These are phyloP conservation scores for Wasmannia auropunctata DNA, from an alignment of 1,140 invertebrate genomes.

Conservation along the genomic window DNA sequence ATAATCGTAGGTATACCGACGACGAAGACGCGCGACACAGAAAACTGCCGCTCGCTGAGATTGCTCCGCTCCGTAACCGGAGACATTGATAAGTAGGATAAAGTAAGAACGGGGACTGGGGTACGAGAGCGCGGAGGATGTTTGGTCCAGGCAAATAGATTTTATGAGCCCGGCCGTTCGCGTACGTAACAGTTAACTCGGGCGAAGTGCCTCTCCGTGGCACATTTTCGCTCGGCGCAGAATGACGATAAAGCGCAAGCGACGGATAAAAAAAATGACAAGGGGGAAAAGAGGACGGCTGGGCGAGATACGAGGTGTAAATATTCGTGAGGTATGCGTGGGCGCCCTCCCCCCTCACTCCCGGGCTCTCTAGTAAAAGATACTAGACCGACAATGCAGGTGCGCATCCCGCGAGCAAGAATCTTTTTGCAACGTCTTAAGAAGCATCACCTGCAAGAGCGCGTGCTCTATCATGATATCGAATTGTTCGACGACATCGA, in stretches of 20 bases:
- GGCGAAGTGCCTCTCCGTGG: conserved; percentile 4
- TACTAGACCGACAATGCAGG: conserved; percentile 4
- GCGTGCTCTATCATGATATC: conserved; percentile 24
- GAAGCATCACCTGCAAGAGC: not conserved
- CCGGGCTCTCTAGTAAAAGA: not conserved
- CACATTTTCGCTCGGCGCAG: conserved; percentile 32
- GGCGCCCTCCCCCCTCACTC: too few species aligned
- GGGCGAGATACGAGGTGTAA: not conserved
- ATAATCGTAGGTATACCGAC: not conserved
- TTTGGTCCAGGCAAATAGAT: conserved; percentile 48
- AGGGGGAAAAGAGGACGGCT: not conserved
- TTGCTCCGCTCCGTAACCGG: conserved; percentile 46
- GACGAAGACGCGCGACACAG: not conserved
- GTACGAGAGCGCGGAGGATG: conserved; percentile 37
- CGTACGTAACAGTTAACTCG: conserved; percentile 53
- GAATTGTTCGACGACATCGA: not conserved
- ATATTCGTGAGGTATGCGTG: conserved; percentile 27
- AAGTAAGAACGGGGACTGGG: conserved; percentile 20
- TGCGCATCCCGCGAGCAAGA: not conserved
- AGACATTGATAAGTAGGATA: conserved; percentile 55
- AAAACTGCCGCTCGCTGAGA: conserved; percentile 27
- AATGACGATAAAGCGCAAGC: conserved; percentile 12
- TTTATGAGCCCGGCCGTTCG: conserved; percentile 32
- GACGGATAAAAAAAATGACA: not conserved
- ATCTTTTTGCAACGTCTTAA: not conserved